Evolutionary conservation across 2,888 invertebrate species (phyloP), one percentile per base, ranked within the genome.

Genomic region (Dusona sp.): DNA sequence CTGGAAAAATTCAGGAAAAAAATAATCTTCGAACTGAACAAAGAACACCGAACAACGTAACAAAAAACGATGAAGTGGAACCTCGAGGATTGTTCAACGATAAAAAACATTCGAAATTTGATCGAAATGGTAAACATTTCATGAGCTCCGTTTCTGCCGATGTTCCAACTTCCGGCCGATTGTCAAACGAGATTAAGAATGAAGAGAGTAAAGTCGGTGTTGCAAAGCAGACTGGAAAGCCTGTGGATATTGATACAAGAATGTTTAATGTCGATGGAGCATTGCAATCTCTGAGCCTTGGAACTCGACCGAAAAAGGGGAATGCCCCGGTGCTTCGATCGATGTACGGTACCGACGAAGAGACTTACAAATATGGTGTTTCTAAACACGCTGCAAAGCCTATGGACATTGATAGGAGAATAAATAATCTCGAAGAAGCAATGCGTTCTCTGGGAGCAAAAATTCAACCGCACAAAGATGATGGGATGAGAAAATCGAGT

Each of bases 11-110:
- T 2, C 9, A 19, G 36, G 45, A 33, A 0, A 19, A 13, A 16
- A 8, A 16, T 38, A 79, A n/a, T 36, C 22, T 25, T 16, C 36
- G 19, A 25, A 22, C 51, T 33, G 2, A 7, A 16, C 4, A 25
- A 48, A 9, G 9, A 9, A 36, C 16, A 29, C 16, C 4, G n/a
- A n/a, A 48, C n/a, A 45, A 45, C 42, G 13, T 11, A 29, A 75
- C 29, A 25, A 42, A 4, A 8, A 36, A 57, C 38, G 22, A 51
- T 70, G 29, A n/a, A 2, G 9, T 11, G 4, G 38, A 77, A 36
- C 0, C 13, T 9, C 77, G 77, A 48, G 77, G 65, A 22, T 65
- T 77, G 11, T 77, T 65, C 22, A n/a, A 4, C 3, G 65, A 48
- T 22, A 42, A 65, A 48, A 16, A 45, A 36, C 29, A 38, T 16